phyloP scores from a whole-genome alignment of 2,113 vertebrate species.

The Struthidea cinerea region DNA sequence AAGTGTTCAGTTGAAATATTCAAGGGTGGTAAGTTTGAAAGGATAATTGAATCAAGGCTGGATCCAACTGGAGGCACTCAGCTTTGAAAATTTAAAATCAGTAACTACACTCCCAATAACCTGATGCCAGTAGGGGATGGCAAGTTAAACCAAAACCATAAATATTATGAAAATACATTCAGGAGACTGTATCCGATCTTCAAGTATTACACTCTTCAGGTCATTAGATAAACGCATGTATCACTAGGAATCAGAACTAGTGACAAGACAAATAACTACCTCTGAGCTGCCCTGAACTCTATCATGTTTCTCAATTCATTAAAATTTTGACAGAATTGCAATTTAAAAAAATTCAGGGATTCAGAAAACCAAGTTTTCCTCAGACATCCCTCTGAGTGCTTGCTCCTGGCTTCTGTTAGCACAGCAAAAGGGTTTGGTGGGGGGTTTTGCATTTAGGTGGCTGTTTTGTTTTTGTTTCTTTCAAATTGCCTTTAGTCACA shows the following conservation, averaged over 20 bases:
- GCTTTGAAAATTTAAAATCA: neutral
- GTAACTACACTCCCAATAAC: neutral
- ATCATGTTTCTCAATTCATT: neutral
- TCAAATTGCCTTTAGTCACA: neutral
- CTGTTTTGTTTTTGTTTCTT: neutral
- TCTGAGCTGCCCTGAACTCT: neutral
- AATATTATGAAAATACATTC: neutral
- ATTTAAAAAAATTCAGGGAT: neutral
- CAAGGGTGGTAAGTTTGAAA: neutral
- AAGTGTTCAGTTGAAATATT: neutral
- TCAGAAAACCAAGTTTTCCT: neutral
- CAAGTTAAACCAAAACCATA: neutral
- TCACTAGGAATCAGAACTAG: neutral
- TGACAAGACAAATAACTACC: neutral
- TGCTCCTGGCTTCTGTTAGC: neutral
- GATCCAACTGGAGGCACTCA: neutral
- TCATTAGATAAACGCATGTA: neutral
- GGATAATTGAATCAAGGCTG: neutral
- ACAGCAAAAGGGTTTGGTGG: neutral
- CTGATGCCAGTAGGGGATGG: neutral
- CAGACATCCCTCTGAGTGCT: neutral
- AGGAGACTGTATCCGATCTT: neutral
- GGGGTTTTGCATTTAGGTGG: neutral
- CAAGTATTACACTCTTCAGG: neutral
- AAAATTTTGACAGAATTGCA: neutral